Evolutionary conservation across 1,140 invertebrate species (phyloP).

Genomic region (Heliconius eleuchia): DNA sequence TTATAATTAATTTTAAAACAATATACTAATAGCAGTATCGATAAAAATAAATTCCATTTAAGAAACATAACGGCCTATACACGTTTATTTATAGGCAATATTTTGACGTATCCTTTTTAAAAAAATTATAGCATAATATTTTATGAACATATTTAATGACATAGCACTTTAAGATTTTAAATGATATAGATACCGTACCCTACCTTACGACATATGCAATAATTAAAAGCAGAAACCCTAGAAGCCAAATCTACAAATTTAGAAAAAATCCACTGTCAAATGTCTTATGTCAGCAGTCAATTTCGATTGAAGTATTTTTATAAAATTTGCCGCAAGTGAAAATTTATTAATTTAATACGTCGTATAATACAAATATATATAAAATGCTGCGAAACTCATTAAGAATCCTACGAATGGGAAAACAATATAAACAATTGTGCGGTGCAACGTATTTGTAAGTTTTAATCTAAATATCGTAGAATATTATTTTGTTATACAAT

Average conservation of each 20-base stretch:
- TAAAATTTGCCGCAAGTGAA: conserved; percentile 1
- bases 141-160: too few relatives aligned
- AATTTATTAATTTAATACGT: conserved; percentile 12
- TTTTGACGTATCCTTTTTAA: too few relatives aligned
- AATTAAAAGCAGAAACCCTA: background rate
- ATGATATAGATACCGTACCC: too few relatives aligned
- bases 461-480: background rate
- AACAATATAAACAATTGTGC: conserved; percentile 36
- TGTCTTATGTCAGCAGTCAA: background rate
- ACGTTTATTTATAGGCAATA: too few relatives aligned
- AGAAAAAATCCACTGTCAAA: background rate
- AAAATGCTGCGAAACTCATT: conserved; percentile 38
- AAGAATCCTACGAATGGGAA: conserved; percentile 29
- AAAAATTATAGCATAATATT: too few relatives aligned
- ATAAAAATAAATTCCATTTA: too few relatives aligned
- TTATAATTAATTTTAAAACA: too few relatives aligned
- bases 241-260: background rate
- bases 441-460: conserved; percentile 29
- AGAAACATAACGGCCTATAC: too few relatives aligned
- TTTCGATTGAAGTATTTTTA: conserved; percentile 23
- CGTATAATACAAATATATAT: conserved; percentile 13
- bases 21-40: too few relatives aligned
- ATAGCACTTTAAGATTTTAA: too few relatives aligned
- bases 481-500: conserved; percentile 9
- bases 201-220: too few relatives aligned